Evolutionary conservation across 2,888 invertebrate genomes (phyloP), one percentile per base, ranked within the genome.

Genomic region (Gymnoscelis rufifasciata): DNA sequence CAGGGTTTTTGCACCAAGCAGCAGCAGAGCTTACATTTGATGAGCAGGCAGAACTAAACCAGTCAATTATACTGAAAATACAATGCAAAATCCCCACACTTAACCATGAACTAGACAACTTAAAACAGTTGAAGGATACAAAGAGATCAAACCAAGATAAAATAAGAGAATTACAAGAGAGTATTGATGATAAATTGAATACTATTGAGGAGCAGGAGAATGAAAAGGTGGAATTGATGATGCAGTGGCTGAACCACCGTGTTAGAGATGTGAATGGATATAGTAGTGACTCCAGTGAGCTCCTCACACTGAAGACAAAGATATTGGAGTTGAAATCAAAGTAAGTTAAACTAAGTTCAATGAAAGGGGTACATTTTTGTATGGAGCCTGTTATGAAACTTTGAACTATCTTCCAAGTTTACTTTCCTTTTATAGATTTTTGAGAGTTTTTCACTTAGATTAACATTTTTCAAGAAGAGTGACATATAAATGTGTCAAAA

Each of bases 241-340:
- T 82, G 76, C 78, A 87, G 47, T 88, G 88, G 88, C 66, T 87
- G 2, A 78, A 84, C 41, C 78, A 82, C 43, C 64, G 80, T 14
- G 51, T 83, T 4, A 59, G 66, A 0, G 75, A 83, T 41, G 78
- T 81, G 0, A 66, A 74, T 0, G 69, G 62, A 36, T 84, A 79
- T 45, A 77, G 68, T 46, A 65, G 71, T 27, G 62, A 78, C 45
- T 74, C 79, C 1, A 80, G 72, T 56, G 83, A 87, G 40, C 56
- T 83, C 7, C 54, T 82, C 12, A 74, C 74, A 1, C 51, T 84
- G 26, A 87, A 82, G 54, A 81, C 83, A 3, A 79, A 68, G 47
- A 81, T 83, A 38, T 57, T 88, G 50, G 80, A 86, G 47, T 60
- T 81, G n/a, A 88, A 88, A 51, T 86, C 88, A 7, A 84, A 86